Conservation (phyloP, 2,113 vertebrate genomes). For the Gasterosteus nipponicus region DNA sequence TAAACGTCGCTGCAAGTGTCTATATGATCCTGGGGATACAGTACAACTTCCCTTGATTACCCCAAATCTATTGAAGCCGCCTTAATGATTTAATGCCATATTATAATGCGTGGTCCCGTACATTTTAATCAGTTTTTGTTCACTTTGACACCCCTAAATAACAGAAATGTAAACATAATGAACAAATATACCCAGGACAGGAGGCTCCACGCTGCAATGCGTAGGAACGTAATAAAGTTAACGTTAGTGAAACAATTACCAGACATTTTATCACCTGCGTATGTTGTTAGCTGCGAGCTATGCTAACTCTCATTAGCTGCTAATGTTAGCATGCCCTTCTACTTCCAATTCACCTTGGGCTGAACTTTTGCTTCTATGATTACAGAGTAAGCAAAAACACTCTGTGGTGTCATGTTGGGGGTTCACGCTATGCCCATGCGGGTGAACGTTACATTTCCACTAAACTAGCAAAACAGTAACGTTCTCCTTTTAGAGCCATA, state of each 20-base stretch:
- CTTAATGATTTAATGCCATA: not conserved
- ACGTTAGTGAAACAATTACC: not conserved
- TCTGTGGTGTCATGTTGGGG: accelerated
- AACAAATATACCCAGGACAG: too few species aligned
- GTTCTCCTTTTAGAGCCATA: not conserved
- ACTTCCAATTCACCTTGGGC: conserved; percentile 49
- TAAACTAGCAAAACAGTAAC: not conserved
- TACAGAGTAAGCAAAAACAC: not conserved
- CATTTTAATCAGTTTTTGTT: not conserved
- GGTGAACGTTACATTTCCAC: accelerated
- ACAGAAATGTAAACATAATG: not conserved
- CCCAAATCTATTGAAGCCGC: not conserved
- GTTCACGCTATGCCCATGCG: accelerated
- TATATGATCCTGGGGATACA: not conserved
- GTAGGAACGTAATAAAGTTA: too few species aligned
- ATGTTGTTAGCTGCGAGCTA: not conserved
- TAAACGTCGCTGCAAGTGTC: not conserved
- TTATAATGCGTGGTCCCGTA: too few species aligned
- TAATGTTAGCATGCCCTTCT: conserved; percentile 58
- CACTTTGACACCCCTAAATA: not conserved
- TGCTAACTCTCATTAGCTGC: conserved; percentile 11
- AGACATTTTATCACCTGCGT: not conserved
- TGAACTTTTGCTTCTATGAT: not conserved
- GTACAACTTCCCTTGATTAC: not conserved
- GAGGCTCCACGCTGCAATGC: too few species aligned